phyloP scores from a whole-genome alignment of 2,797 vertebrate genomes.

The Carduelis carduelis region DNA sequence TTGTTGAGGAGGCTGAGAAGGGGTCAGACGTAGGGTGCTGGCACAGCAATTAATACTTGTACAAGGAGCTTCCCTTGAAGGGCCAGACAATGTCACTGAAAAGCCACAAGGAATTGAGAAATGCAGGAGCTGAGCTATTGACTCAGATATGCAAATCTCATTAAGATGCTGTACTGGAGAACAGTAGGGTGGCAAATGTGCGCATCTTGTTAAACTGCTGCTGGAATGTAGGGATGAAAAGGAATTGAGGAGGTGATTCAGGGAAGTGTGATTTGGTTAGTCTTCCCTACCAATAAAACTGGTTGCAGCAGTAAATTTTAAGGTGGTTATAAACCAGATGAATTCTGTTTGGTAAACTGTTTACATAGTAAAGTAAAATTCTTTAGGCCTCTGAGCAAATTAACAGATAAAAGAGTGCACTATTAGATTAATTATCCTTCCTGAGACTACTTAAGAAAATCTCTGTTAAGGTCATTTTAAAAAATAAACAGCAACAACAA shows the following conservation, averaged over 20 bases:
- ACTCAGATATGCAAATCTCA: constrained; percentile 13
- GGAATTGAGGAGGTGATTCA: not conserved
- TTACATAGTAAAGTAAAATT: not conserved
- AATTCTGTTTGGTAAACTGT: not conserved
- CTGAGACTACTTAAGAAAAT: not conserved
- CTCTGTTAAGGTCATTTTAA: not conserved
- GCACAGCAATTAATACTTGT: not conserved
- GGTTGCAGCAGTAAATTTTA: not conserved
- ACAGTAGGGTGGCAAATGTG: not conserved
- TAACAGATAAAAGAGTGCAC: not conserved
- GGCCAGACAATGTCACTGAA: not conserved
- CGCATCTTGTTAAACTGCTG: not conserved
- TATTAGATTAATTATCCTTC: not conserved
- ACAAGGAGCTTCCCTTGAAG: not conserved
- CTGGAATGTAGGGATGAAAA: not conserved
- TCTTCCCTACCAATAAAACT: not conserved
- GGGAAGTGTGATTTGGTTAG: not conserved
- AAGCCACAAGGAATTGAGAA: not conserved
- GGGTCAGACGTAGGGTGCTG: not conserved
- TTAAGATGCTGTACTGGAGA: not conserved
- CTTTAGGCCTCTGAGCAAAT: not conserved
- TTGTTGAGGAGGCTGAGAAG: not conserved
- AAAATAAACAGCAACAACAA: not conserved
- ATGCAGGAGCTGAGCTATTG: not conserved
- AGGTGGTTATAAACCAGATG: not conserved